A percentile compares a stretch with the other conserved stretches of the same genome.
phyloP scores from a whole-genome alignment of 1,140 invertebrate genomes.

The Aphidius gifuensis region DNA sequence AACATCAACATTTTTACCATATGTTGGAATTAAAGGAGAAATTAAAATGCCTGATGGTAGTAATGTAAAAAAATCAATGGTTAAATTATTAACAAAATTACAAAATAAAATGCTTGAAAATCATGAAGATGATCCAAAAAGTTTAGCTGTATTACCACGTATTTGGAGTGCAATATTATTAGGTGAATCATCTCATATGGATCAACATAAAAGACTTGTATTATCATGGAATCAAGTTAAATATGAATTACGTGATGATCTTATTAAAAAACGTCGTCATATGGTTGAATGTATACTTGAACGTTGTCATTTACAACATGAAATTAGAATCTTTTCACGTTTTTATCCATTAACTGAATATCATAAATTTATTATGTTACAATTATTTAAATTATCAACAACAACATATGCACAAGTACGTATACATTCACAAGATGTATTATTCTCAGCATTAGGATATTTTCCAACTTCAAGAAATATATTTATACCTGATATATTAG shows the following conservation, averaged over 20 bases:
- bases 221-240: conserved; percentile 63
- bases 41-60: conserved; percentile 62
- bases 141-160: conserved; percentile 58
- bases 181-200: conserved; percentile 54
- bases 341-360: conserved; percentile 55
- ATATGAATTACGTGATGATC: conserved; percentile 61
- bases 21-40: conserved; percentile 43
- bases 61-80: conserved; percentile 61
- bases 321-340: conserved; percentile 55
- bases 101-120: conserved; percentile 61
- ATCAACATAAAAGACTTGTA: conserved; percentile 58
- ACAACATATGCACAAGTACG: conserved; percentile 71
- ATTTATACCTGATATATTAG: conserved; percentile 60
- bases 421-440: conserved; percentile 60
- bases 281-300: conserved; percentile 66
- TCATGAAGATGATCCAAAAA: conserved; percentile 74
- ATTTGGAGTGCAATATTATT: conserved; percentile 63
- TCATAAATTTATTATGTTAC: conserved; percentile 61
- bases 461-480: conserved; percentile 64
- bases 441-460: conserved; percentile 53
- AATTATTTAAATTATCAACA: conserved; percentile 64
- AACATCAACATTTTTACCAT: conserved; percentile 50
- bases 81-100: conserved; percentile 55
- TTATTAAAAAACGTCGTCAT: conserved; percentile 61
- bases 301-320: conserved; percentile 66